Percentiles rank a stretch among this genome's conserved stretches.
Evolutionary conservation across 1,140 invertebrate genomes (phyloP).

Genomic region (Pseudomyrmex flavicornis): DNA sequence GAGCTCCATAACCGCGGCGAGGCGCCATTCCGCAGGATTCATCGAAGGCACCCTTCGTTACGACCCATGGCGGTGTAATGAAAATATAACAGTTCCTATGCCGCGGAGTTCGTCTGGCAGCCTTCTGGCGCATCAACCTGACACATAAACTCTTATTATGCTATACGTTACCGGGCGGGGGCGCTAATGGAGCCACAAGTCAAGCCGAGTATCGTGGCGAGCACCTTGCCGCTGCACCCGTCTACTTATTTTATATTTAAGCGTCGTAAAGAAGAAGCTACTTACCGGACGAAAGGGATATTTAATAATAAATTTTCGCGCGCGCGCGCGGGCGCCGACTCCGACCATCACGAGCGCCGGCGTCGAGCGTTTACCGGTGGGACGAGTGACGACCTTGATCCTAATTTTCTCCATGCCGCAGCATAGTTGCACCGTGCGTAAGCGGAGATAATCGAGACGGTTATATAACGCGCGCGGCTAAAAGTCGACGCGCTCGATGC

Average conservation of each 20-base stretch:
- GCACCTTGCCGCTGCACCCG: conserved; percentile 77
- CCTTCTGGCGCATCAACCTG: conserved; percentile 84
- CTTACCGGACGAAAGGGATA: conserved; percentile 80
- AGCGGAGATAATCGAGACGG: conserved; percentile 26
- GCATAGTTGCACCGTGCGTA: background rate
- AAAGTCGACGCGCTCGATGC: conserved; percentile 28
- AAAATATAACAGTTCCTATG: conserved; percentile 85
- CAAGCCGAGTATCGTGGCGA: conserved; percentile 78
- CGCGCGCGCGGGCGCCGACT: conserved; percentile 18
- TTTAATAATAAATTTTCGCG: conserved; percentile 79
- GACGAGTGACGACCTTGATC: conserved; percentile 53
- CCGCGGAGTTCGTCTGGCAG: conserved; percentile 83
- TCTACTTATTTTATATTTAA: conserved; percentile 86
- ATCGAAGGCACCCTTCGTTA: conserved; percentile 78
- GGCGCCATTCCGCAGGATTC: conserved; percentile 68
- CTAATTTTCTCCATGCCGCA: conserved; percentile 27
- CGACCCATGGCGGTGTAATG: conserved; percentile 77
- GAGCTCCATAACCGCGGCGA: conserved; percentile 47
- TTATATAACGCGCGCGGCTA: background rate
- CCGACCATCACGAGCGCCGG: conserved; percentile 46
- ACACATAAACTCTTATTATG: conserved; percentile 86
- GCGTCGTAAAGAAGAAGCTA: conserved; percentile 84
- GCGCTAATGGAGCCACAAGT: conserved; percentile 86
- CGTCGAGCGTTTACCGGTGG: conserved; percentile 54
- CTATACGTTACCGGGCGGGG: conserved; percentile 83